Base-by-base conservation (phyloP, 1,140 invertebrate species). In the Drosophila santomea region DNA sequence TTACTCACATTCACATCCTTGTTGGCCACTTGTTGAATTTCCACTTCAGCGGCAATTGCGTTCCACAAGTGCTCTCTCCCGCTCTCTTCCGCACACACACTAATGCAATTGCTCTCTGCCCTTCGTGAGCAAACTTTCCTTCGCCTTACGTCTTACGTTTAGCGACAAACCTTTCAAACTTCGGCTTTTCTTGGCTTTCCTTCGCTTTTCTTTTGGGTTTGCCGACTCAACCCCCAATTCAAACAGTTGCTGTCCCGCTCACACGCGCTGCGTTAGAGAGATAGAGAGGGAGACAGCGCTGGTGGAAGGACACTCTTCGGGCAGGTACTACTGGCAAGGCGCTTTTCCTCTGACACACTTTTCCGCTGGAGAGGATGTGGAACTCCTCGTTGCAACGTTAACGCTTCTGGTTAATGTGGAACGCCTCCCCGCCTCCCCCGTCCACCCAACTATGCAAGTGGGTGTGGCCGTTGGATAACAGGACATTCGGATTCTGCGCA, bases 1-100 rank as follows among this genome's bases (percentile, higher is more conserved):
- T 45, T 11, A 44, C 48, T 47, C 61, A 25, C 43, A 57, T 25
- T 47, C 25, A 32, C 32, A 32, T 32, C 32, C 32, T 32, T 32
- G 32, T 38, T 41, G 66, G 51, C 80, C 84, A 88, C 84, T 84
- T 88, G 84, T 88, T 89, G 82, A 67, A 89, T 80, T 89, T 66
- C 8, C 55, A 52, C 20, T 25, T 23, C 8, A 43, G n/a, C 5
- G 32, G 14, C 11, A 86, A 50, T 77, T 83, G 73, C 39, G 48
- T 54, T 88, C 83, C 83, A 88, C 84, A 88, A 47, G 2, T 4
- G 8, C 52, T 56, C 77, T 73, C 57, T 78, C 6, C 4, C 20
- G 17, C 59, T 60, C 45, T 35, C 55, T 57, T 41, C 25, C 45
- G 38, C 41, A 58, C 64, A 44, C 45, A 71, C 58, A 48, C 44